phyloP scores from a whole-genome alignment of 2,888 invertebrate species.

The Brenthis hecate region DNA sequence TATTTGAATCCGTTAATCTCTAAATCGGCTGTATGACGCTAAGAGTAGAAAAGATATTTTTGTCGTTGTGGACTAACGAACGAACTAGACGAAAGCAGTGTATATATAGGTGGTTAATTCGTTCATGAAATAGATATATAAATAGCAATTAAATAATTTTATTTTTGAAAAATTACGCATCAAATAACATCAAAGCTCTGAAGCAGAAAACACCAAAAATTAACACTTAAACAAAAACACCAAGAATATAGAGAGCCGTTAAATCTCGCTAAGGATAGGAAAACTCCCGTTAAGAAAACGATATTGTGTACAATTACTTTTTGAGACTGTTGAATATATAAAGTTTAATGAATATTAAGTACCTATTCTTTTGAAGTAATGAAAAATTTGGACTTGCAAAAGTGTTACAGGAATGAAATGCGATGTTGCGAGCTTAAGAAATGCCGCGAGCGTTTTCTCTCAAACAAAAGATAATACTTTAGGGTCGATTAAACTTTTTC shows the following conservation, averaged over 20 bases:
- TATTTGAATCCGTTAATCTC: too few relatives aligned
- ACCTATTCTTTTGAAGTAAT: conserved; percentile 53
- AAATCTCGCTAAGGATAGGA: not conserved
- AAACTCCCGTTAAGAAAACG: conserved; percentile 22
- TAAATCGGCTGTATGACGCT: too few relatives aligned
- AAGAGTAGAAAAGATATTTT: too few relatives aligned
- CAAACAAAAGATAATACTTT: conserved; percentile 65
- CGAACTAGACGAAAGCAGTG: too few relatives aligned
- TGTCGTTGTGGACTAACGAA: too few relatives aligned
- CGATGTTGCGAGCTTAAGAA: conserved; percentile 41
- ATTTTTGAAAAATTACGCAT: too few relatives aligned
- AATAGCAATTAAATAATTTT: too few relatives aligned
- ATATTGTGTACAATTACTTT: conserved; percentile 25
- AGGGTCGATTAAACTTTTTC: conserved; percentile 65
- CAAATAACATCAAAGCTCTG: not conserved
- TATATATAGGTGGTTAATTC: too few relatives aligned
- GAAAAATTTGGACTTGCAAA: conserved; percentile 48
- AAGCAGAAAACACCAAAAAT: not conserved
- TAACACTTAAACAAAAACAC: not conserved
- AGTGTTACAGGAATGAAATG: conserved; percentile 30
- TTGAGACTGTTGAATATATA: conserved; percentile 47
- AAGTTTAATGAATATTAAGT: conserved; percentile 49
- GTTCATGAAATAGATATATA: too few relatives aligned
- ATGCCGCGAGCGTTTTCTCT: conserved; percentile 46
- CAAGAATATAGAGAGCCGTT: not conserved